Base-by-base conservation (phyloP, 1,140 invertebrate genomes). In the Tigriopus japonicus region DNA sequence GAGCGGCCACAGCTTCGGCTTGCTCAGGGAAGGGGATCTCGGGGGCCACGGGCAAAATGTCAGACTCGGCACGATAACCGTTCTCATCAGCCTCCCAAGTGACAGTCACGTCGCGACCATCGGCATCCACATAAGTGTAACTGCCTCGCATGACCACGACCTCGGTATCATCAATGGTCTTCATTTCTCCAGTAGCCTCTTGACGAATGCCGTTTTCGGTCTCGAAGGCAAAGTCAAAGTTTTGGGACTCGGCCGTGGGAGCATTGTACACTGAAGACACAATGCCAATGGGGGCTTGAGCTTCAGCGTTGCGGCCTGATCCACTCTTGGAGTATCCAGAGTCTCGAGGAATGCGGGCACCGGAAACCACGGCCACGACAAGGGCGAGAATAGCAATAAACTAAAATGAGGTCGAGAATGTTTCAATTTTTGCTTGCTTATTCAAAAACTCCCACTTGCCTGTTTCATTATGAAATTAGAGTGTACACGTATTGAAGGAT, bases 11-110 rank as follows among this genome's bases (percentile, higher is more conserved):
- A 21, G 45, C 45, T 10, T 49, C 5, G n/a, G 2, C 3, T 15
- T 17, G n/a, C 45, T 49, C 45, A 6, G 5, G 5, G 14, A 55
- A 55, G 2, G 53, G 53, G 15, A 55, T 55, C 15, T n/a, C 15
- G 2, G 62, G 24, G 17, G 56, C 19, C 14, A 45, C 40, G 49
- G 67, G 67, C 17, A 68, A 55, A 52, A 76, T 74, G 19, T 70
- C 71, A 3, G 75, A 75, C 15, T 65, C 63, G 2, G 79, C 74
- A 43, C 75, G 76, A 72, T 74, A 81, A 3, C 79, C 79, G 56
- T 77, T 77, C 67, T 79, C 76, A 63, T 79, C 78, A 21, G 81
- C 80, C 14, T 76, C 70, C 66, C 83, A 85, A 21, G 75, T 72
- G 45, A 83, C 71, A 1, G 70, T 72, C 64, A 79, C 77, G 0